A percentile compares a stretch with the other conserved stretches of the same genome.
Conservation (phyloP, 2,888 invertebrate species). For the Taenaris catops region DNA sequence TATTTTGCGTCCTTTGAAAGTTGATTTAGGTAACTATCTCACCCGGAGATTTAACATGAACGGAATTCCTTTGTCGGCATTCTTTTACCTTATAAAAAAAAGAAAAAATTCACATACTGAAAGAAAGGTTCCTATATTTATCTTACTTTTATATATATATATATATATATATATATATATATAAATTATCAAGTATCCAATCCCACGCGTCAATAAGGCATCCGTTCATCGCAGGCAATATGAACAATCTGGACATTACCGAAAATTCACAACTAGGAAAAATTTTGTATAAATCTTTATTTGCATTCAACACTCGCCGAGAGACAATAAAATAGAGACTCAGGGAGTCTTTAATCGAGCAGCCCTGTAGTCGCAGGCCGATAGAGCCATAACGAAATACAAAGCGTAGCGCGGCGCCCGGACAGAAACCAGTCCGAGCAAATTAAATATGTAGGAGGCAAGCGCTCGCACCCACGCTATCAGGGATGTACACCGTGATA, state of each 20-base stretch:
- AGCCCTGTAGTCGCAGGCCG: constrained; percentile 36
- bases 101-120: too few species aligned
- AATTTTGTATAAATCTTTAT: background rate
- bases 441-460: constrained; percentile 79
- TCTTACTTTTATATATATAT: too few species aligned
- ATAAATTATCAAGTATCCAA: too few species aligned
- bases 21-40: constrained; percentile 10
- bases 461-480: constrained; percentile 56
- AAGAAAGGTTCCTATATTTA: too few species aligned
- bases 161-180: too few species aligned
- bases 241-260: too few species aligned
- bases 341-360: constrained; percentile 43
- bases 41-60: constrained; percentile 10
- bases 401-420: constrained; percentile 61
- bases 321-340: constrained; percentile 42
- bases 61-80: constrained; percentile 1
- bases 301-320: constrained; percentile 30
- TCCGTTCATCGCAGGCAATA: too few species aligned
- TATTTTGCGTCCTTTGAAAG: constrained; percentile 20
- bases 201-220: too few species aligned
- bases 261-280: too few species aligned
- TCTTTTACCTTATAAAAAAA: background rate
- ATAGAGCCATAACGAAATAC: constrained; percentile 76
- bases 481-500: constrained; percentile 53
- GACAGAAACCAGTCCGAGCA: constrained; percentile 74